These are phyloP conservation scores for Paelopatides confundens DNA, from an alignment of 53 echinoderm and acorn worm species.

Conservation along the genomic window DNA sequence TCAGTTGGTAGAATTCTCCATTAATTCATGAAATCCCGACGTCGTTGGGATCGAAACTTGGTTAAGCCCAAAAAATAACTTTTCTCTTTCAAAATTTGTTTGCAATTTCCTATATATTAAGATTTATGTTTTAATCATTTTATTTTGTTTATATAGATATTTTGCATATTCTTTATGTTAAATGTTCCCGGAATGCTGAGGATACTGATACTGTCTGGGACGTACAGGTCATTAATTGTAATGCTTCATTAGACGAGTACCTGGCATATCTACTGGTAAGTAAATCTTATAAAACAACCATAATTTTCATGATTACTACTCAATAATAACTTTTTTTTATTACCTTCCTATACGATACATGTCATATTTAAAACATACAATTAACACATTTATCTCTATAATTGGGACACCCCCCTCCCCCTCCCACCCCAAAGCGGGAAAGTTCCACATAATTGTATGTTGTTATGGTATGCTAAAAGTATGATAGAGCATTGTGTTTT, in stretches of 20 bases:
- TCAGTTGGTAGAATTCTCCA: too few relatives aligned
- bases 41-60: too few relatives aligned
- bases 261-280: constrained; percentile 2
- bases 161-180: neutral
- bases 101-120: neutral
- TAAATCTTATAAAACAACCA: too few relatives aligned
- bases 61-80: neutral
- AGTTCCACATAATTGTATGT: too few relatives aligned
- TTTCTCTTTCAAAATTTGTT: neutral
- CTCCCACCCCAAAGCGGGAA: too few relatives aligned
- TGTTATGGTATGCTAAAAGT: too few relatives aligned
- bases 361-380: too few relatives aligned
- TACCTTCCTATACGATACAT: too few relatives aligned
- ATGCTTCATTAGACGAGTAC: neutral
- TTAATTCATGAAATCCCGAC: too few relatives aligned
- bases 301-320: neutral
- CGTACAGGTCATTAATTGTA: neutral
- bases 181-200: neutral
- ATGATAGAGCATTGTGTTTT: too few relatives aligned
- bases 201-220: constrained; percentile 6
- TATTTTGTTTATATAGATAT: neutral
- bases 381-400: too few relatives aligned
- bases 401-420: too few relatives aligned
- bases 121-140: neutral
- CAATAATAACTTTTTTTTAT: neutral